Base-by-base conservation (phyloP, 2,888 invertebrate species). In the Brachycybe producta region DNA sequence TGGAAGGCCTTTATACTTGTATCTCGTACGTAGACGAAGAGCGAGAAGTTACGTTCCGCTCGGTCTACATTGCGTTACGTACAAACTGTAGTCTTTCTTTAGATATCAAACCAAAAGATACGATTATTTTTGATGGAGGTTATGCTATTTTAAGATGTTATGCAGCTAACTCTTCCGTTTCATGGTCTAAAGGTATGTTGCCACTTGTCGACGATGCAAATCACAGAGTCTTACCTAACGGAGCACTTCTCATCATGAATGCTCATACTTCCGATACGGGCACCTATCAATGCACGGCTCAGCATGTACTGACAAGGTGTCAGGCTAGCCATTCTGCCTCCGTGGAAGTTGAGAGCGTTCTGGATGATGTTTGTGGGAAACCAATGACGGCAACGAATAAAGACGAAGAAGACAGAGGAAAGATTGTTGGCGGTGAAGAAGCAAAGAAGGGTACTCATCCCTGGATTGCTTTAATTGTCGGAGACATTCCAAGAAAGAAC, bases 401-500 rank as follows among this genome's bases (percentile, higher is more conserved):
- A 17, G 23, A 17, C n/a, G 19, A 40, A 19, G 48, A 48, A 15
- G 5, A 45, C 19, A 40, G 36, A 8, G 59, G 59, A 1, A 61
- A 60, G 46, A 57, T 61, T 24, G 57, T 61, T 7, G 61, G 60
- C 7, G 61, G 61, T 8, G 54, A 54, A n/a, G 56, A 58, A 21
- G 57, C 59, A 1, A 28, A 35, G 8, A 57, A 55, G 44, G 60
- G 59, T 2, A 55, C 59, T 23, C 58, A 60, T 49, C 58, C 60
- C 1, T 60, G 60, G 58, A 53, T 56, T 27, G 57, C 40, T 1
- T 32, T 48, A 21, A 48, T 48, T 27, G 41, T 40, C 1, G 48
- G 48, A 5, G 48, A 48, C 27, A 40, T 62, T 74, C 74, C 73
- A 73, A 74, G 28, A 72, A 68, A 53, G 68, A 65, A 60, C 74